These are phyloP conservation scores for Pseudochirops cupreus DNA, from an alignment of 2,797 vertebrate species.

Conservation along the genomic window DNA sequence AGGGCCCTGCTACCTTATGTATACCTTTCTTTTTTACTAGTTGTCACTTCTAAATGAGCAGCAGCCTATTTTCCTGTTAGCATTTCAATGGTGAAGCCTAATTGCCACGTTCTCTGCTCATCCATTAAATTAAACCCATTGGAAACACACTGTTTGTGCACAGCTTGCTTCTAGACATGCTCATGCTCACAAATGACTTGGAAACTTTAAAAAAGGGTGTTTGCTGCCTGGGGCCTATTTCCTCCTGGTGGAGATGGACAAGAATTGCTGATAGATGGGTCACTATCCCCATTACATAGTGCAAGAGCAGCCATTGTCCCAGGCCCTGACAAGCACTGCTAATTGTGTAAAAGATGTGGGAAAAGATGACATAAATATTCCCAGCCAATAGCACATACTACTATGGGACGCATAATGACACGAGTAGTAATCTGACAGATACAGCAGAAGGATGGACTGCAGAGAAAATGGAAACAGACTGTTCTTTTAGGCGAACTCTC, in stretches of 20 bases:
- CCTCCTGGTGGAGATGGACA: constrained; percentile 27
- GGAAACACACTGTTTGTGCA: constrained; percentile 77
- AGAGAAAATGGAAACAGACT: constrained; percentile 62
- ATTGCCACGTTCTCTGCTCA: constrained; percentile 72
- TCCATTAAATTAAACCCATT: constrained; percentile 73
- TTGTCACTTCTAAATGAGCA: constrained; percentile 26
- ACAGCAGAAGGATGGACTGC: constrained; percentile 74
- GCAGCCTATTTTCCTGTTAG: constrained; percentile 49
- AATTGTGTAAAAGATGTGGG: not conserved
- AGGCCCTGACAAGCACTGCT: constrained; percentile 23
- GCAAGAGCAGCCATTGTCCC: not conserved
- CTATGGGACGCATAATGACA: constrained; percentile 13
- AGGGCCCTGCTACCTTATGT: not conserved
- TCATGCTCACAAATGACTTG: constrained; percentile 58
- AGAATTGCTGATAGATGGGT: constrained; percentile 16
- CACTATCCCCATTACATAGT: not conserved
- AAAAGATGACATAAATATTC: not conserved
- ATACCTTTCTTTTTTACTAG: constrained; percentile 50
- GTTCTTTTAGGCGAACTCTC: not conserved
- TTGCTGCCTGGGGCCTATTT: constrained; percentile 35
- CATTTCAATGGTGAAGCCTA: constrained; percentile 53
- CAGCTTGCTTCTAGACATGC: constrained; percentile 45
- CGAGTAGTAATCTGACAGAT: constrained; percentile 64
- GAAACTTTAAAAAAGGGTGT: constrained; percentile 64
- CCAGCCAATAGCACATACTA: constrained; percentile 32